These are phyloP conservation scores for Pontoporia blainvillei DNA, from an alignment of 2,113 vertebrate species.

Conservation along the genomic window DNA sequence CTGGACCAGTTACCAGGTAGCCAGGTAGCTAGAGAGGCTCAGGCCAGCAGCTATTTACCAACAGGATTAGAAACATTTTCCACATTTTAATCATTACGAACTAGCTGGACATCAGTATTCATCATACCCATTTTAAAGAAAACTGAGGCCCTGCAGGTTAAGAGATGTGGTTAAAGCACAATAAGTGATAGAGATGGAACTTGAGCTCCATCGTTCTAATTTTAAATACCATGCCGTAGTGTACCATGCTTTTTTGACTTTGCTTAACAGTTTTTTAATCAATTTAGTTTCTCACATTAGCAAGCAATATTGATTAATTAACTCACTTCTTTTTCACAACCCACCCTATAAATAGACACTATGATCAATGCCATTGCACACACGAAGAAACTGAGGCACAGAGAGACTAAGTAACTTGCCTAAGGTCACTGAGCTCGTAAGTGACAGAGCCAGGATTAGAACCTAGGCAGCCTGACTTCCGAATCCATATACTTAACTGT, in stretches of 20 bases:
- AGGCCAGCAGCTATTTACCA: background rate
- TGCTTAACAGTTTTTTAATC: background rate
- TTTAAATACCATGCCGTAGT: background rate
- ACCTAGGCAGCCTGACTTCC: background rate
- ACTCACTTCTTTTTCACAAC: background rate
- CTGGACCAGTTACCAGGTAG: background rate
- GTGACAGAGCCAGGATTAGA: background rate
- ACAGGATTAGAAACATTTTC: background rate
- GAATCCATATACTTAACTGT: background rate
- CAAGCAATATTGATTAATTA: background rate
- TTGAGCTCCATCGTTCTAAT: background rate
- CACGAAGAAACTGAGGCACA: background rate
- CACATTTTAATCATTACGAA: background rate
- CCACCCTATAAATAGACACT: background rate
- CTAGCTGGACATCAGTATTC: background rate
- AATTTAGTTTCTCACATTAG: background rate
- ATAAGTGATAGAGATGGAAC: background rate
- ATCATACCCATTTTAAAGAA: background rate
- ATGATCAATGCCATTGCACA: background rate
- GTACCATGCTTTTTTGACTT: background rate
- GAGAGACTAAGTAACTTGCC: background rate
- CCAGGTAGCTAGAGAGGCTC: background rate
- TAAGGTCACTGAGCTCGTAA: background rate
- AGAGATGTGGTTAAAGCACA: background rate
- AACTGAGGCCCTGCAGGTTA: background rate